Evolutionary conservation across 2,113 vertebrate species (phyloP), one percentile per base, ranked within the genome.

Genomic region (Dipodomys stephensi): DNA sequence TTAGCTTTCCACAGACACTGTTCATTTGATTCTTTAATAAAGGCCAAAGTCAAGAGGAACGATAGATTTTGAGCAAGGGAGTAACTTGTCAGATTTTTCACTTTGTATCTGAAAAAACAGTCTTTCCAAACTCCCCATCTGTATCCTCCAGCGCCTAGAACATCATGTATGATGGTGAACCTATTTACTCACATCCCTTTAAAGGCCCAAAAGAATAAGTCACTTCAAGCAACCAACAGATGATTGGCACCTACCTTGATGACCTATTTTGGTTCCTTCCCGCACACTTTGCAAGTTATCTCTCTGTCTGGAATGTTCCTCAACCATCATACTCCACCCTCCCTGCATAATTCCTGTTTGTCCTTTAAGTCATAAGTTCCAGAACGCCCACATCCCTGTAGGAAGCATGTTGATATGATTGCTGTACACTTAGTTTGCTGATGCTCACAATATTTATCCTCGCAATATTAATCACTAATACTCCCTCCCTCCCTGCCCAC

Each of bases 131-230:
- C 16, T 25, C n/a, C 35, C 64, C 7, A 65, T 35, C 13, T 25
- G 83, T 44, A 71, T 4, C 62, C 3, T 53, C 28, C 3, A 35
- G 22, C 16, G 67, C 13, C 22, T 27, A 0, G 19, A 88, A 79
- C 11, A 46, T 79, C 46, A 90, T 69, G 64, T 49, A 53, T 30
- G 9, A 30, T 23, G 49, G 32, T 18, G 60, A 22, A 18, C 53
- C 13, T 13, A 23, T 18, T 73, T 73, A 18, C 23, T 68, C 16
- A 3, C 4, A n/a, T 57, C 23, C 39, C 83, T 25, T 68, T 65
- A 78, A 89, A 88, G 39, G 30, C 44, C 10, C 57, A 39, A 87
- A 88, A 46, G 12, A 82, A n/a, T 77, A 77, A 62, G 80, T 89
- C 39, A 87, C 67, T 44, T 67, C 19, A 83, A 78, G 35, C 76